Evolutionary conservation across 2,888 invertebrate genomes (phyloP).

Genomic region (Caradrina kadenii): DNA sequence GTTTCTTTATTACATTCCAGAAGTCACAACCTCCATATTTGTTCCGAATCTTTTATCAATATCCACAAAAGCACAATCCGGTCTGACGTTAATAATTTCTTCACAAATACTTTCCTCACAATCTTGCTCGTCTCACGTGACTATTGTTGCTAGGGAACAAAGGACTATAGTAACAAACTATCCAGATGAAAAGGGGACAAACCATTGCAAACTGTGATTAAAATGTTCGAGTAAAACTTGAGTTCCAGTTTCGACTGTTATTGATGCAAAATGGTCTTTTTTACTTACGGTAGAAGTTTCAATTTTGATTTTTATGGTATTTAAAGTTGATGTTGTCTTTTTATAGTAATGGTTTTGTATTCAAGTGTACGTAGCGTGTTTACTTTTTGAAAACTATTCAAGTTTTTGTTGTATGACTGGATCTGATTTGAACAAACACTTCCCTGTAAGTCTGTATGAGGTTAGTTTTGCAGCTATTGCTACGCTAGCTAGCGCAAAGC

Average conservation of each 20-base stretch:
- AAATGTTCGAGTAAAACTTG: conserved; percentile 56
- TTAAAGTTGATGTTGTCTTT: not conserved
- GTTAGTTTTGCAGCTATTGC: too few species aligned
- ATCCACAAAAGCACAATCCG: conserved; percentile 57
- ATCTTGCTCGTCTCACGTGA: conserved; percentile 56
- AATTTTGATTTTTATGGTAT: not conserved
- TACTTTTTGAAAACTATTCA: too few species aligned
- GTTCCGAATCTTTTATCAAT: conserved; percentile 52
- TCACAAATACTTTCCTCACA: conserved; percentile 57
- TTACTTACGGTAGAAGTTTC: not conserved
- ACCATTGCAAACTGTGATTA: conserved; percentile 68
- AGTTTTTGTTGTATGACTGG: too few species aligned
- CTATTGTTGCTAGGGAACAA: conserved; percentile 64
- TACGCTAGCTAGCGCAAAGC: too few species aligned
- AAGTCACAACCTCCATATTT: conserved; percentile 39
- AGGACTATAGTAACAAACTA: conserved; percentile 62
- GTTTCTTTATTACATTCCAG: conserved; percentile 43
- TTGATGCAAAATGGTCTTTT: conserved; percentile 35
- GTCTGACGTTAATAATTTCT: conserved; percentile 60
- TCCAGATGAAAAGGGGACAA: conserved; percentile 57
- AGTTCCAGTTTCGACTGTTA: conserved; percentile 33
- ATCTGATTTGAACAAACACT: too few species aligned
- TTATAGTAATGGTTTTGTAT: not conserved
- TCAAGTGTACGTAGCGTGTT: too few species aligned
- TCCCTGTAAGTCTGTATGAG: too few species aligned